Percentiles rank a stretch among this genome's conserved stretches.
These are phyloP conservation scores for Cephalotes varians DNA, from an alignment of 2,888 invertebrate species.

Conservation along the genomic window DNA sequence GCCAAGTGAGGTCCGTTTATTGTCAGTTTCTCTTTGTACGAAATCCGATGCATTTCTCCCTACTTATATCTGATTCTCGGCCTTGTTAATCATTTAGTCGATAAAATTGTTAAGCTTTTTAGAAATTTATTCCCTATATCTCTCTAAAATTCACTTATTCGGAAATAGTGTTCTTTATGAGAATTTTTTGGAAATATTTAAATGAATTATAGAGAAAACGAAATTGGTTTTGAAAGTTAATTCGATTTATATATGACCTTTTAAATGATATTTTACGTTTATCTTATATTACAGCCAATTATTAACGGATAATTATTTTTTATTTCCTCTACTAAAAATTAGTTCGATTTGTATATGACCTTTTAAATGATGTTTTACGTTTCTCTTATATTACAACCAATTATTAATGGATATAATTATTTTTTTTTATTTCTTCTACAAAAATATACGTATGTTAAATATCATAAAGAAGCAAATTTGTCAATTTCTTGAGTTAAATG, in stretches of 20 bases:
- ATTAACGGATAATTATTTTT: not conserved
- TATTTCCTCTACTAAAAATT: not conserved
- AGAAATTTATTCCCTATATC: not conserved
- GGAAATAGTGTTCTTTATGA: not conserved
- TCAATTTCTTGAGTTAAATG: no score
- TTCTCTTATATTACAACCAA: not conserved
- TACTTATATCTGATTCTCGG: not conserved
- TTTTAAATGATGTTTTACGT: not conserved
- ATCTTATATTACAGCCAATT: not conserved
- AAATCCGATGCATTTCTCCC: not conserved
- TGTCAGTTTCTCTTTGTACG: not conserved
- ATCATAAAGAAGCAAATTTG: no score
- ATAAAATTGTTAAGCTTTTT: not conserved
- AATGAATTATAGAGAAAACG: not conserved
- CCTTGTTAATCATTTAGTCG: not conserved
- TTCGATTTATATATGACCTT: not conserved
- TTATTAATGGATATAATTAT: not conserved
- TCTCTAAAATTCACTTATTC: not conserved
- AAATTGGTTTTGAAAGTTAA: not conserved
- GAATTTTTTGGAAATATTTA: not conserved
- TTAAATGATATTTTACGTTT: not conserved
- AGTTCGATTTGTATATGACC: not conserved
- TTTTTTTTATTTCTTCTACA: not conserved
- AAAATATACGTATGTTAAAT: no score
- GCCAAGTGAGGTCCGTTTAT: not conserved